A percentile compares a stretch with the other conserved stretches of the same genome.
Evolutionary conservation across 2,888 invertebrate species (phyloP).

Genomic region (Epinotia brunnichana): DNA sequence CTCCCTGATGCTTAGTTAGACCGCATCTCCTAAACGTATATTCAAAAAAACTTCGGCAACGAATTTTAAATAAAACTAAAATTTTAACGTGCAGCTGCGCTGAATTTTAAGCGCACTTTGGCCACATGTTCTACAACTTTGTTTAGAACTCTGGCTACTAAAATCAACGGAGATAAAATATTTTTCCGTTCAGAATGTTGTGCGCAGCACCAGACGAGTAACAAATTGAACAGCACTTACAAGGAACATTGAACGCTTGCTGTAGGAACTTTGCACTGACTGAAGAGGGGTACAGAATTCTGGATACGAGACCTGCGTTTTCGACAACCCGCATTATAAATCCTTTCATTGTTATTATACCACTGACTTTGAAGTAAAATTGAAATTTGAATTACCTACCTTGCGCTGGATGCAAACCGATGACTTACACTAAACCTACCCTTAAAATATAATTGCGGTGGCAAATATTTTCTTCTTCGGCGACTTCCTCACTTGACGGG

Average conservation of each 20-base stretch:
- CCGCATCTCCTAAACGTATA: constrained; percentile 52
- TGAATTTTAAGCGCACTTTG: constrained; percentile 64
- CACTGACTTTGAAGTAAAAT: too few species aligned
- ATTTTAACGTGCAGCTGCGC: constrained; percentile 62
- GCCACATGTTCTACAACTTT: constrained; percentile 66
- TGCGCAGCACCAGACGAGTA: constrained; percentile 42
- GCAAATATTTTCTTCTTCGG: too few species aligned
- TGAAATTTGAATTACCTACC: too few species aligned
- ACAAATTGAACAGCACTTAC: constrained; percentile 30
- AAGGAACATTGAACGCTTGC: constrained; percentile 8
- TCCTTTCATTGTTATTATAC: too few species aligned
- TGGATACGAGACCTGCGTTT: background rate
- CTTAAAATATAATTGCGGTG: too few species aligned
- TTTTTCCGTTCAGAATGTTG: constrained; percentile 53
- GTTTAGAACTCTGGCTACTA: constrained; percentile 66
- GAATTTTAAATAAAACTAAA: constrained; percentile 59
- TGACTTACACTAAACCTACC: too few species aligned
- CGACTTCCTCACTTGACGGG: too few species aligned
- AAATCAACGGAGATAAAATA: constrained; percentile 66
- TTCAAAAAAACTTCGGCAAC: constrained; percentile 46
- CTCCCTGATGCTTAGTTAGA: constrained; percentile 53
- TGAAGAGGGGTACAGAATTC: background rate
- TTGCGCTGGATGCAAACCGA: too few species aligned
- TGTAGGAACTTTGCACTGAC: background rate
- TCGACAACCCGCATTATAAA: background rate